phyloP scores from a whole-genome alignment of 2,888 invertebrate species.

The Drosophila prolongata region DNA sequence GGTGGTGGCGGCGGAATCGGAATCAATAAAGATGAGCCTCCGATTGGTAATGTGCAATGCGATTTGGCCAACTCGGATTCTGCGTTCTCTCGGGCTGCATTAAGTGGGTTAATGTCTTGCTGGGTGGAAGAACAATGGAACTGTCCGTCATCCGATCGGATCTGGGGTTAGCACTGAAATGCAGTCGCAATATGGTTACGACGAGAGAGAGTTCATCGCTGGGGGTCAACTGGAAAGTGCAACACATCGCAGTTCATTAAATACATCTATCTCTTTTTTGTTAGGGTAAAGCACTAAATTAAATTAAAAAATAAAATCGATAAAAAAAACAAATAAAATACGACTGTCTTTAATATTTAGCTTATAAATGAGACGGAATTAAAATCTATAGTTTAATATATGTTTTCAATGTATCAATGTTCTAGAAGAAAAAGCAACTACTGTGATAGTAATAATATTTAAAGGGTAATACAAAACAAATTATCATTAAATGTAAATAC shows the following conservation, averaged over 20 bases:
- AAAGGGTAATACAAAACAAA: too few species aligned
- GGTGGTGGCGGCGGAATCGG: constrained; percentile 63
- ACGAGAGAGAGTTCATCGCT: constrained; percentile 19
- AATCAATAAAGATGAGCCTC: constrained; percentile 74
- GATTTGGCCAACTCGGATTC: constrained; percentile 64
- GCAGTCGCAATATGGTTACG: constrained; percentile 1
- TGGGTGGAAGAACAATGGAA: constrained; percentile 59
- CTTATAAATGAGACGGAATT: too few species aligned
- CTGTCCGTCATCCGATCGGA: constrained; percentile 61
- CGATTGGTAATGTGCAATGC: constrained; percentile 61
- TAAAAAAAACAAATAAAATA: too few species aligned
- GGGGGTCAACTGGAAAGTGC: constrained; percentile 31
- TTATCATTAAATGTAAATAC: too few species aligned
- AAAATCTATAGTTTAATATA: too few species aligned
- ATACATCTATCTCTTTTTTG: background rate
- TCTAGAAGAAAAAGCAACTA: too few species aligned
- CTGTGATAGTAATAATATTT: too few species aligned
- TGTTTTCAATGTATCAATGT: too few species aligned
- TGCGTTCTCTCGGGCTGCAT: constrained; percentile 44
- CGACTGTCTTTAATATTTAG: too few species aligned
- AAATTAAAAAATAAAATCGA: too few species aligned
- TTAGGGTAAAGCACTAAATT: background rate
- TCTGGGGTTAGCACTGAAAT: constrained; percentile 52
- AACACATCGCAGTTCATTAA: constrained; percentile 16
- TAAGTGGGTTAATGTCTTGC: constrained; percentile 70